Base-by-base conservation (phyloP, 2,888 invertebrate species). In the Anaspis maculata region DNA sequence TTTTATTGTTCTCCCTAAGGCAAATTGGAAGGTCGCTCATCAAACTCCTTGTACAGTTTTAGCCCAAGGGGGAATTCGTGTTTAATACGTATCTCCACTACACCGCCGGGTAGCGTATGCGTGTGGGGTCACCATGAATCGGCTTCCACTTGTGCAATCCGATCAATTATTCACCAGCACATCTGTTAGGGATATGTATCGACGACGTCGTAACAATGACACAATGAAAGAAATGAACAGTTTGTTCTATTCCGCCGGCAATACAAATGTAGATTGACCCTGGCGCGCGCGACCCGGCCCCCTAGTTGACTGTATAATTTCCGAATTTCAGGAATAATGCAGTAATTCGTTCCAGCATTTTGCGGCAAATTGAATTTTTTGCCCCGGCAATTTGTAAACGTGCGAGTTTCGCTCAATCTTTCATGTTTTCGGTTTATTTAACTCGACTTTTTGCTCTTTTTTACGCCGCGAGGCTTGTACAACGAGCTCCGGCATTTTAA, bases 111-210 rank as follows among this genome's bases (percentile, higher is more conserved):
- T n/a, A n/a, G n/a, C n/a, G n/a, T n/a, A 9, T 47, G 42, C 39
- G 39, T 40, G 44, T 46, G 53, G 55, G 54, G 53, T 52, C 46
- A 50, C 42, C n/a, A 52, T 56, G 54, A 58, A 59, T 58, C 58
- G 56, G 54, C 55, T 54, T 53, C 55, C 53, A 56, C 58, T 57
- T 56, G 44, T 48, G 42, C 51, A 52, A 51, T 49, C 52, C 46
- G 52, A 62, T 59, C 63, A 63, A 63, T 63, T 62, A 62, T 61
- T 59, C 59, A 61, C 44, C 34, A 46, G 45, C 59, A 53, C 63
- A 63, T 62, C 62, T 62, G 63, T 59, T 59, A 51, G 51, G 51
- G 54, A 57, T 57, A 59, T 57, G 50, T 49, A 47, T 41, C 44
- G 44, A 42, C 48, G 34, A 32, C 38, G 34, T 38, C 34, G 46